phyloP scores from a whole-genome alignment of 2,888 invertebrate genomes.

The Hypolimnas misippus region DNA sequence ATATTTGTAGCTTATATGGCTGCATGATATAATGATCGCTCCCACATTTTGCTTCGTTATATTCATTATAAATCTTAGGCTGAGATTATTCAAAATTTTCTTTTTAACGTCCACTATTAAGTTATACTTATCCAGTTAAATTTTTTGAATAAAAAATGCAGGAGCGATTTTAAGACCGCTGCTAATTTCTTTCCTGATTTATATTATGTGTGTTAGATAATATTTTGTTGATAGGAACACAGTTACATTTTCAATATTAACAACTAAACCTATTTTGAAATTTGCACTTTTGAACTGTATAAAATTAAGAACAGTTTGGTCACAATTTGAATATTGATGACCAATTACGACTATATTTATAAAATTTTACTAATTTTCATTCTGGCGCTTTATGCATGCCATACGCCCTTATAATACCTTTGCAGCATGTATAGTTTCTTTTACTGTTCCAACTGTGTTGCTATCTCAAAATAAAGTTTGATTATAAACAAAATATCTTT shows the following conservation, averaged over 20 bases:
- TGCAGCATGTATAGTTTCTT: conserved; percentile 10
- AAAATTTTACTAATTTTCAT: neutral
- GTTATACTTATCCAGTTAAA: too few species aligned
- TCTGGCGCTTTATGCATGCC: conserved; percentile 3
- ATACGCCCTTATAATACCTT: neutral
- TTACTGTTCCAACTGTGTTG: conserved; percentile 25
- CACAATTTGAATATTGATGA: neutral
- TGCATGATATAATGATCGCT: conserved; percentile 41
- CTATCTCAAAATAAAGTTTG: conserved; percentile 25
- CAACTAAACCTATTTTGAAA: neutral
- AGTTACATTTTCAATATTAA: conserved; percentile 1
- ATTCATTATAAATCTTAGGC: neutral
- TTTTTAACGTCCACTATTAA: neutral
- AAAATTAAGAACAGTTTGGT: neutral
- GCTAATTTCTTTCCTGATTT: conserved; percentile 38
- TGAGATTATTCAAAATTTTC: neutral
- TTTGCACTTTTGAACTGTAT: neutral
- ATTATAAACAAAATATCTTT: conserved; percentile 30
- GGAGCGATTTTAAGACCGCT: conserved; percentile 35
- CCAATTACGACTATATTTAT: neutral
- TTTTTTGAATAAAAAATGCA: conserved; percentile 15
- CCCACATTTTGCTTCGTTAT: conserved; percentile 27
- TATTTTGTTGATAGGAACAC: conserved; percentile 30
- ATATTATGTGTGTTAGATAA: conserved; percentile 34
- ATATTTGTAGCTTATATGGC: conserved; percentile 44